Percentiles rank a stretch among this genome's conserved stretches.
Evolutionary conservation across 1,140 invertebrate genomes (phyloP).

Genomic region (Ectropis grisescens): DNA sequence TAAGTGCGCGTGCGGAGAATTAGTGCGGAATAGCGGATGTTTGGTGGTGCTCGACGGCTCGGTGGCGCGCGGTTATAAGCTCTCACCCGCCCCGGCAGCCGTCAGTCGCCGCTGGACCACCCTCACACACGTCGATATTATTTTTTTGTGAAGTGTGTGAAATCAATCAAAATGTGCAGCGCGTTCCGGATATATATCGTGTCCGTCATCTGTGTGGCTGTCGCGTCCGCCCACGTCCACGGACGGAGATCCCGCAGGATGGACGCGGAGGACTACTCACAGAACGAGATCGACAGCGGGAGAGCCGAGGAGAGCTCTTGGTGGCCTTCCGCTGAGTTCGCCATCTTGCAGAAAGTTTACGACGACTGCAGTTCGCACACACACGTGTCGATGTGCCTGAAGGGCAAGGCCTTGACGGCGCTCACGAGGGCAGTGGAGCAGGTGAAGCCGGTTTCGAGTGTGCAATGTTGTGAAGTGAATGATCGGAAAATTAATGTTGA

Average conservation of each 20-base stretch:
- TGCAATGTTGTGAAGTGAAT: conserved; percentile 12
- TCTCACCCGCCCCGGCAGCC: conserved; percentile 41
- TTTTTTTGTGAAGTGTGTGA: conserved; percentile 43
- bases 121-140: conserved; percentile 48
- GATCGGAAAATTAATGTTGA: too few species aligned
- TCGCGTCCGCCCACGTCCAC: conserved; percentile 48
- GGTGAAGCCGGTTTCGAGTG: conserved; percentile 37
- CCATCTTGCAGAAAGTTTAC: conserved; percentile 70
- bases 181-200: conserved; percentile 55
- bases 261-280: conserved; percentile 44
- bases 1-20: conserved; percentile 69
- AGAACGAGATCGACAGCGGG: conserved; percentile 62
- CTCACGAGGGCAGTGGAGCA: conserved; percentile 70
- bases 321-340: conserved; percentile 67
- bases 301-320: conserved; percentile 64
- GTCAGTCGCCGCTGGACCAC: conserved; percentile 60
- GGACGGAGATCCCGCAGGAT: conserved; percentile 55
- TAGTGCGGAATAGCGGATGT: conserved; percentile 71
- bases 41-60: conserved; percentile 53
- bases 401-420: conserved; percentile 71
- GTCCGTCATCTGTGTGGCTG: conserved; percentile 46
- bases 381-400: conserved; percentile 71
- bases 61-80: conserved; percentile 64
- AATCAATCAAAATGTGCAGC: conserved; percentile 50
- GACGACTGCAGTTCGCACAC: conserved; percentile 73